Evolutionary conservation across 2,888 invertebrate species (phyloP).

Genomic region (Sabatieria punctata): DNA sequence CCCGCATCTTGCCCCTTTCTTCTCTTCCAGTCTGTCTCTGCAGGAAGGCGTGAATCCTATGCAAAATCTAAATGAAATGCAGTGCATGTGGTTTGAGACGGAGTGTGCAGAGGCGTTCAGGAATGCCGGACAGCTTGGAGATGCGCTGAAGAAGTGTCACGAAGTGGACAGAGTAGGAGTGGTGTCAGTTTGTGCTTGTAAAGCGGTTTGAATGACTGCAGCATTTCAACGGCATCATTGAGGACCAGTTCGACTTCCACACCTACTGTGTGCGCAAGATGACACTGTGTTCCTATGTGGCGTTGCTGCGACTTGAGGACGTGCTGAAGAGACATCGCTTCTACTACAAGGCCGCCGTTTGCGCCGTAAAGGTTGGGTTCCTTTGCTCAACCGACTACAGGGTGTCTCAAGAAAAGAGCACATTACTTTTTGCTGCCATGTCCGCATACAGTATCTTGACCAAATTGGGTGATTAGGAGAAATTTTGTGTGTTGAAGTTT

Average conservation of each 20-base stretch:
- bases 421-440: too few species aligned
- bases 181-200: too few species aligned
- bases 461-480: too few species aligned
- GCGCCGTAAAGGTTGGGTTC: conserved; percentile 40
- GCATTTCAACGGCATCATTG: conserved; percentile 97
- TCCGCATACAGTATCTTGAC: too few species aligned
- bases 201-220: conserved; percentile 36
- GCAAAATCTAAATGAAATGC: conserved; percentile 98
- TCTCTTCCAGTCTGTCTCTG: conserved; percentile 12
- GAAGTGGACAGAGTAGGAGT: conserved; percentile 77
- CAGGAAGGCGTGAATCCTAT: conserved; percentile 72
- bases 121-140: conserved; percentile 73
- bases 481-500: too few species aligned
- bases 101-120: conserved; percentile 83
- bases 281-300: conserved; percentile 91
- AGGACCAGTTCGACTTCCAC: conserved; percentile 99
- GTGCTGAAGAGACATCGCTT: conserved; percentile 80
- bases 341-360: conserved; percentile 75
- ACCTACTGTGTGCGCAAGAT: conserved; percentile 99
- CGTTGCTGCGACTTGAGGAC: conserved; percentile 80
- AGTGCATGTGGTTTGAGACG: conserved; percentile 99
- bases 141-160: conserved; percentile 88
- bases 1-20: background rate
- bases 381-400: too few species aligned
- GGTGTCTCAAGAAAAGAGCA: too few species aligned